A percentile compares a stretch with the other conserved stretches of the same genome.
phyloP scores from a whole-genome alignment of 1,140 invertebrate species.

The Adoxophyes honmai region DNA sequence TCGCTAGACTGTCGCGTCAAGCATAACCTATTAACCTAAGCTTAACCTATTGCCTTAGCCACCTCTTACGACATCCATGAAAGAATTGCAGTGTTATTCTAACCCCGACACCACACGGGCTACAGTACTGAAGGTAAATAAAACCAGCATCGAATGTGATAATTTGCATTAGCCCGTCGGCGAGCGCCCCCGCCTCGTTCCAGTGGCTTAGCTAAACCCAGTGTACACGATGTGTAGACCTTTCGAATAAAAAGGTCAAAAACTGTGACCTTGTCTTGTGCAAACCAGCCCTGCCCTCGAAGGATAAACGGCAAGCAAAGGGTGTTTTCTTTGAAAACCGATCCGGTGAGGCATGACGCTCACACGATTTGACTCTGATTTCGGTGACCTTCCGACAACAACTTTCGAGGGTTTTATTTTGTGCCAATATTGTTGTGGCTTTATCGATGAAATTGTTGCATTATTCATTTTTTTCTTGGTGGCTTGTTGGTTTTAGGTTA shows the following conservation, averaged over 20 bases:
- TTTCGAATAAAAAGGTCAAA: constrained; percentile 4
- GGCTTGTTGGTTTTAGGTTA: no score
- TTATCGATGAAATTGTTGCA: no score
- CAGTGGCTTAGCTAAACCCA: neutral
- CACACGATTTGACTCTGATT: constrained; percentile 22
- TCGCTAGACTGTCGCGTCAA: no score
- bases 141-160: neutral
- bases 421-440: no score
- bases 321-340: constrained; percentile 44
- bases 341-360: constrained; percentile 25
- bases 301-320: constrained; percentile 29
- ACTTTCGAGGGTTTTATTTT: neutral
- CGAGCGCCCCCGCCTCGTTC: neutral
- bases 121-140: no score
- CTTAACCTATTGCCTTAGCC: no score
- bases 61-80: no score
- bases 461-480: no score
- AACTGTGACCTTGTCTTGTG: neutral
- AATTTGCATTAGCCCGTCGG: constrained; percentile 7
- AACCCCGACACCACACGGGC: no score
- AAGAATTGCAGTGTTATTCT: no score
- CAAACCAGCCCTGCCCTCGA: constrained; percentile 22
- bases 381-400: neutral
- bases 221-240: neutral
- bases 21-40: no score